Conservation (phyloP, 2,113 vertebrate genomes). For the Paramisgurnus dabryanus region DNA sequence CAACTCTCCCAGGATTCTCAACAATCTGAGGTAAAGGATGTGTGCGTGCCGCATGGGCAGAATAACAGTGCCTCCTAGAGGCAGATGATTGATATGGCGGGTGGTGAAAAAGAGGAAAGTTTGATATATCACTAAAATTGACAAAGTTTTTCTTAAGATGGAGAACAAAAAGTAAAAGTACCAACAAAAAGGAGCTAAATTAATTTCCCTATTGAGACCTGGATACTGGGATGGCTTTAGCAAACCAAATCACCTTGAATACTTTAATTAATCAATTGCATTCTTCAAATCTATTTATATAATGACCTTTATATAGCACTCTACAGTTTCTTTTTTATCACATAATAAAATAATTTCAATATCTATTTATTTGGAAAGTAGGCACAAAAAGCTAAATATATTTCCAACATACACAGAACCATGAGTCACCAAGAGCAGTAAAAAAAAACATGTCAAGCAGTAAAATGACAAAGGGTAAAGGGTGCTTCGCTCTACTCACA, state of each 20-base stretch:
- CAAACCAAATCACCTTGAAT: too few relatives aligned
- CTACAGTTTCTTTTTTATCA: too few relatives aligned
- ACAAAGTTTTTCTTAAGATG: neutral
- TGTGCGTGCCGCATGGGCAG: constrained; percentile 13
- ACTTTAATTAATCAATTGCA: too few relatives aligned
- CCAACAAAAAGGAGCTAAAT: too few relatives aligned
- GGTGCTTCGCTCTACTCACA: constrained; percentile 74
- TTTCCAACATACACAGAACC: too few relatives aligned
- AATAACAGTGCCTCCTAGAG: constrained; percentile 68
- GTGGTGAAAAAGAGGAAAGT: neutral
- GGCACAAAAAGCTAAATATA: too few relatives aligned
- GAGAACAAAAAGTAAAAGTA: neutral
- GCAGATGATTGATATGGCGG: constrained; percentile 20
- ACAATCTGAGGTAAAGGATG: neutral
- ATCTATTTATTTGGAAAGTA: too few relatives aligned
- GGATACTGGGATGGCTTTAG: too few relatives aligned
- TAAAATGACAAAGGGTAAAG: neutral
- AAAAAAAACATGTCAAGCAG: neutral
- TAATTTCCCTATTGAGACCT: too few relatives aligned
- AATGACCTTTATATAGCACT: too few relatives aligned
- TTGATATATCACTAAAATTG: neutral
- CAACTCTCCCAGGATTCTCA: constrained; percentile 26
- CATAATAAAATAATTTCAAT: too few relatives aligned
- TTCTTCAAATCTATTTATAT: too few relatives aligned
- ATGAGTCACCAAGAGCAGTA: neutral